Evolutionary conservation across 2,888 invertebrate genomes (phyloP), one percentile per base, ranked within the genome.

Genomic region (Epirrhoe alternata): DNA sequence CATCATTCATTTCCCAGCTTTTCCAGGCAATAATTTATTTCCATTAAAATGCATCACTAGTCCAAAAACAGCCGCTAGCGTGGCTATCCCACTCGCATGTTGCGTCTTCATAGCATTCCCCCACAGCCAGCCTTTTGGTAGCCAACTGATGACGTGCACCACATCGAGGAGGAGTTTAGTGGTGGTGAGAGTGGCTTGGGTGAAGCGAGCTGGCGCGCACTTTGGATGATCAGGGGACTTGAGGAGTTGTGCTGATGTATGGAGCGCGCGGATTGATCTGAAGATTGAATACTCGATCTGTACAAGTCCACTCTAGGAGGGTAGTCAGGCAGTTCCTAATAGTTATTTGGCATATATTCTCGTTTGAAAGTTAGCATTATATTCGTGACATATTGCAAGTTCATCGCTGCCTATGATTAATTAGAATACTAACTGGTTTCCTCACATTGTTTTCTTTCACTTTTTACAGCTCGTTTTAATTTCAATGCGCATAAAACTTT

Each of bases 81-180:
- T 87, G 10, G 90, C 92, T 1, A 86, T 72, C 0, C 76, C 85
- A 24, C 89, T 84, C 0, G 85, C 85, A 5, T 83, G 83, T 30
- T 79, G 74, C 0, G 83, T 77, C 14, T 72, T 75, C 17, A 98
- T 86, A 77, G 94, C 94, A 0, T 95, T 95, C 17, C 97, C 96
- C 98, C 98, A 98, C 55, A 98, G 88, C 85, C 95, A 95, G 51
- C 97, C 97, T 12, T 89, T 86, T 0, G 98, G 98, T 69, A 98
- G 86, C 85, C 97, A 97, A 87, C 96, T 97, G 4, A 97, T 94
- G 0, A 97, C 97, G 85, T 97, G 97, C 0, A 95, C 88, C 64
- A 97, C 94, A 84, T 97, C 97, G 66, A 97, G 84, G 0, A 88
- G 61, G 5, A 89, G 73, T 81, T 93, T 93, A 49, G 86, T 85